phyloP scores from a whole-genome alignment of 2,888 invertebrate species.

The Trachelus troglodyta region DNA sequence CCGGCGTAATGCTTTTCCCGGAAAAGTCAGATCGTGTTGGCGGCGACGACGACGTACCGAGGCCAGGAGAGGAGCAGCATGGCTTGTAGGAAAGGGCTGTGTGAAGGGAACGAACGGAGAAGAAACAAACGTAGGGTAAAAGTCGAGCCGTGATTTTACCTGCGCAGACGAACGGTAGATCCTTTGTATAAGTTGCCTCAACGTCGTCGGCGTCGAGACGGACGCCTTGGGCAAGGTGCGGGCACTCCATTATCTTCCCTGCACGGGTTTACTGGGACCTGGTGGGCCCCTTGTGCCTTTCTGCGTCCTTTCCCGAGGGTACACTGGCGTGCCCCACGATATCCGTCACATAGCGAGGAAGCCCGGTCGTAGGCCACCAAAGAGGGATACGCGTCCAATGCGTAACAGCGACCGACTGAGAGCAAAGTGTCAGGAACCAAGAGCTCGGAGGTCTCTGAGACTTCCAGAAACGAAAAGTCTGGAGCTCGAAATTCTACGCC shows the following conservation, averaged over 20 bases:
- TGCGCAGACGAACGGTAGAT: constrained; percentile 70
- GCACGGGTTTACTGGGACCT: constrained; percentile 43
- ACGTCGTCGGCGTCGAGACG: constrained; percentile 57
- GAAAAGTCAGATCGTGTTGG: background rate
- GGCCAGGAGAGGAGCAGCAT: constrained; percentile 61
- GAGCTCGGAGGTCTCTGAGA: constrained; percentile 21
- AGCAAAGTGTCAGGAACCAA: constrained; percentile 9
- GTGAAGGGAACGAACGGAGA: constrained; percentile 3
- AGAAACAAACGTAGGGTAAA: constrained; percentile 10
- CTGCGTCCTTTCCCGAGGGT: constrained; percentile 30
- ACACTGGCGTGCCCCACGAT: constrained; percentile 42
- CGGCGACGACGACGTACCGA: constrained; percentile 38
- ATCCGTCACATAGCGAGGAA: constrained; percentile 49
- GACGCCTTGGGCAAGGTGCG: constrained; percentile 76
- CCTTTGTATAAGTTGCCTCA: constrained; percentile 68
- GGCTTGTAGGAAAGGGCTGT: constrained; percentile 40
- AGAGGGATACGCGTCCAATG: constrained; percentile 34
- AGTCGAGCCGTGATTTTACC: constrained; percentile 65
- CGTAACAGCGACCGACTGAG: constrained; percentile 44
- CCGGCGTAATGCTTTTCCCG: background rate
- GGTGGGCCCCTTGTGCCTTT: constrained; percentile 41
- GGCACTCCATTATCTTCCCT: constrained; percentile 74
- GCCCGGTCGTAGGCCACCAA: constrained; percentile 30
- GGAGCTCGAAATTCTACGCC: constrained; percentile 4
- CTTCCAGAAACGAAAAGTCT: constrained; percentile 19